Base-by-base conservation (phyloP, 2,113 vertebrate species). In the Notiomystis cincta region DNA sequence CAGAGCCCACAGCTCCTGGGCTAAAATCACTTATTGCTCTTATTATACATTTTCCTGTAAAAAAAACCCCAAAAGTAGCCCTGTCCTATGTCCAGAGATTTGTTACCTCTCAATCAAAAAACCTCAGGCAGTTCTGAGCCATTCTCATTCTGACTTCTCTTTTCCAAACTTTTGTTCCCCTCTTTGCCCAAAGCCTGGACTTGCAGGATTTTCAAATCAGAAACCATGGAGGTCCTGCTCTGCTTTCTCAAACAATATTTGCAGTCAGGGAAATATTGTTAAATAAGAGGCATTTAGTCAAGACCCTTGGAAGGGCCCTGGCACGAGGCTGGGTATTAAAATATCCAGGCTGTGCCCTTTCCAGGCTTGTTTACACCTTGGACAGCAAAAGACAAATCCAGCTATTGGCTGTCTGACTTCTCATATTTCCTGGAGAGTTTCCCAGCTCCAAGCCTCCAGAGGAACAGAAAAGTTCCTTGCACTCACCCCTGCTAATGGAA, bases 401-500 rank as follows among this genome's bases (percentile, higher is more conserved):
- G 42, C 57, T 88, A 90, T 66, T 87, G 84, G 77, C n/a, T 93
- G 45, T 37, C 78, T 58, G 86, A 91, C 56, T 93, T 82, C 82
- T 93, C 57, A 45, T 87, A 85, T 65, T 93, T 94, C 86, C 88
- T 96, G 94, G 94, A 88, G 7, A 48, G 10, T 5, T 78, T 94
- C 82, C 95, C 92, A 95, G 66, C 50, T 94, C 57, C 48, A 76
- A 86, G 62, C 76, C 87, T 81, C 65, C 58, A 89, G 65, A 84
- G 64, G 72, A 92, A 94, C 4, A 4, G 71, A 70, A 70, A 71
- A 84, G 47, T 51, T 93, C 91, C 69, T 92, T 67, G 8, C 67
- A 64, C 65, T 66, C 69, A 51, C 53, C 61, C 45, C n/a, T 54
- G 71, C 90, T 97, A 97, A 95, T 94, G 93, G 90, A 95, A 95